Conservation (phyloP, 2,888 invertebrate genomes). For the Trisateles emortualis region DNA sequence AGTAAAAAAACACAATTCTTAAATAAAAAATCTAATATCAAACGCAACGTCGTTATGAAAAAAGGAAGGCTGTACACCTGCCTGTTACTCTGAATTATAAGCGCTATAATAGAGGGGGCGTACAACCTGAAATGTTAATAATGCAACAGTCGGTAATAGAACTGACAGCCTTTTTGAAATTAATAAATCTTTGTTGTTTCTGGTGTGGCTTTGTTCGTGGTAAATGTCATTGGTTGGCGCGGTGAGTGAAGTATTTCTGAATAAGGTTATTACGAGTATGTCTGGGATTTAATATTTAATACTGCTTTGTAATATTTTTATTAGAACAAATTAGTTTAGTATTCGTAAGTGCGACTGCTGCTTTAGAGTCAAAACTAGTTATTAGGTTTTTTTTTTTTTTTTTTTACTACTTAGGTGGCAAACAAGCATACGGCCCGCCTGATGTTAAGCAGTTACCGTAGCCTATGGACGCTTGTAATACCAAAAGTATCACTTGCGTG, state of each 20-base stretch:
- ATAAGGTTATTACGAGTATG: neutral
- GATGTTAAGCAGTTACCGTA: too few relatives aligned
- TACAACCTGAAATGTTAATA: conserved; percentile 44
- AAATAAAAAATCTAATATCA: conserved; percentile 27
- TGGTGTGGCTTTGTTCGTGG: conserved; percentile 16
- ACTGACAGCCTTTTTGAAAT: conserved; percentile 33
- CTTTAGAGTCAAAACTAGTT: too few relatives aligned
- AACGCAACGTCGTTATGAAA: conserved; percentile 26
- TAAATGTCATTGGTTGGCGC: conserved; percentile 11
- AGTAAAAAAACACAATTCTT: neutral
- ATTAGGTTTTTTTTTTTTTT: too few relatives aligned
- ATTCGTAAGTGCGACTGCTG: too few relatives aligned
- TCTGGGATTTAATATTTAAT: too few relatives aligned
- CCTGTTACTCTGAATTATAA: conserved; percentile 37
- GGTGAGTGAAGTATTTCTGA: neutral
- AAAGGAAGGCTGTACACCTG: conserved; percentile 18
- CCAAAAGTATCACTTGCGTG: too few relatives aligned
- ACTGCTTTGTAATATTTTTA: too few relatives aligned
- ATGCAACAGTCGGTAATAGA: conserved; percentile 22
- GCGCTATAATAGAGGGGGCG: conserved; percentile 23
- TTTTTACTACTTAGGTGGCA: too few relatives aligned
- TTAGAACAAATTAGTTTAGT: too few relatives aligned
- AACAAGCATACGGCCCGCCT: too few relatives aligned
- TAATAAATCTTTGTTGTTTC: conserved; percentile 44
- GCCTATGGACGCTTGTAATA: too few relatives aligned